phyloP scores from a whole-genome alignment of 2,888 invertebrate species.

The Schrankia costaestrigalis region DNA sequence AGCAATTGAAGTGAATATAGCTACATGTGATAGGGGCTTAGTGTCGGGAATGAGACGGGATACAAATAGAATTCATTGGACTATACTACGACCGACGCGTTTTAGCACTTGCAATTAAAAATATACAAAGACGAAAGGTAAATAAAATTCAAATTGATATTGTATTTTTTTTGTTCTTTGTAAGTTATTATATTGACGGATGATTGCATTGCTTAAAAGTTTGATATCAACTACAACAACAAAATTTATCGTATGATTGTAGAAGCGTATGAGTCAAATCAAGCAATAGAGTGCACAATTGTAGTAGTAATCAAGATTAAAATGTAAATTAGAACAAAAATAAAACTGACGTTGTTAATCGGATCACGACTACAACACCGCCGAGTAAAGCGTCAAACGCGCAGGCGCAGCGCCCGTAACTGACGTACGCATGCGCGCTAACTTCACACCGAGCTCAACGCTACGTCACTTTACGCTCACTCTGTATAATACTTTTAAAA shows the following conservation, averaged over 20 bases:
- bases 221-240: slow-evolving; percentile 14
- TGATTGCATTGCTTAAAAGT: slow-evolving; percentile 26
- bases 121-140: slow-evolving; percentile 12
- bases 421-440: slow-evolving; percentile 71
- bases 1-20: slow-evolving; percentile 55
- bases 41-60: slow-evolving; percentile 61
- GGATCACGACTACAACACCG: slow-evolving; percentile 79
- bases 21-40: slow-evolving; percentile 50
- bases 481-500: slow-evolving; percentile 21
- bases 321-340: slow-evolving; percentile 45
- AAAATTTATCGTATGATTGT: slow-evolving; percentile 15
- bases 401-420: slow-evolving; percentile 78
- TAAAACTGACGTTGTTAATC: slow-evolving; percentile 79
- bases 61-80: slow-evolving; percentile 71
- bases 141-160: slow-evolving; percentile 20
- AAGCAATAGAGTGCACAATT: slow-evolving; percentile 47
- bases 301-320: slow-evolving; percentile 22
- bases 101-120: slow-evolving; percentile 40
- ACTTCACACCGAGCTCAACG: slow-evolving; percentile 65
- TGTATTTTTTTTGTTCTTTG: slow-evolving; percentile 37
- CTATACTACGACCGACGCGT: slow-evolving; percentile 53
- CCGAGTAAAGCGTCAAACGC: slow-evolving; percentile 78
- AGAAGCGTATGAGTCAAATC: slow-evolving; percentile 42
- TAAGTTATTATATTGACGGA: slow-evolving; percentile 36
- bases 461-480: slow-evolving; percentile 47